Evolutionary conservation across 2,888 invertebrate genomes (phyloP), one percentile per base, ranked within the genome.

Genomic region (Adela reaumurella): DNA sequence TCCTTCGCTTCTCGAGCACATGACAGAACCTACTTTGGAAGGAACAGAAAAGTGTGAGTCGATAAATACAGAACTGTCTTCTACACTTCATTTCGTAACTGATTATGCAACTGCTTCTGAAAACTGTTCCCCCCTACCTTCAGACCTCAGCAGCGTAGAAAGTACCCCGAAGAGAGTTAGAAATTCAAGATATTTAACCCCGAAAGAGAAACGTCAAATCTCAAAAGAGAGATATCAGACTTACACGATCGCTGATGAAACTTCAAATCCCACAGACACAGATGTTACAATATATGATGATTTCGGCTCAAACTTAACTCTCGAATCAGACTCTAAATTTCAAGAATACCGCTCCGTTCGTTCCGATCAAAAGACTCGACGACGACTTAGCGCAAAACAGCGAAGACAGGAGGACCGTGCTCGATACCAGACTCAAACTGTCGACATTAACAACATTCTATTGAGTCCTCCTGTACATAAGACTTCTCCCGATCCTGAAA

Each of bases 181-280:
- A 48, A 72, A 72, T 56, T 61, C 69, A 1, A 66, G 71, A 43
- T 77, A 72, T 47, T 61, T 90, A 51, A 92, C 90, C 0, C 90
- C 91, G 0, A 92, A 90, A 65, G 90, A 92, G 62, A 87, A 87
- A 59, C 74, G 92, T 42, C 85, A 84, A 55, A 66, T 87, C 35
- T 84, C 87, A 2, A 89, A 90, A 62, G 91, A 93, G 58, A 83
- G 93, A 52, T 92, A 87, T 62, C 89, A 87, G 63, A 93, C 92
- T 0, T 93, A 92, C 62, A 92, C 90, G 0, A 89, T 92, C 42
- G 83, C 81, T 51, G 70, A 85, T 49, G 64, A 63, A 2, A 65
- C 63, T 1, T 58, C 68, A 1, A 73, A 70, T 44, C 61, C 53
- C 43, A 50, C 28, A 8, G 71, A 70, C 8, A 58, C 64, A 1